Evolutionary conservation across 2,888 invertebrate genomes (phyloP).

Genomic region (Trisateles emortualis): DNA sequence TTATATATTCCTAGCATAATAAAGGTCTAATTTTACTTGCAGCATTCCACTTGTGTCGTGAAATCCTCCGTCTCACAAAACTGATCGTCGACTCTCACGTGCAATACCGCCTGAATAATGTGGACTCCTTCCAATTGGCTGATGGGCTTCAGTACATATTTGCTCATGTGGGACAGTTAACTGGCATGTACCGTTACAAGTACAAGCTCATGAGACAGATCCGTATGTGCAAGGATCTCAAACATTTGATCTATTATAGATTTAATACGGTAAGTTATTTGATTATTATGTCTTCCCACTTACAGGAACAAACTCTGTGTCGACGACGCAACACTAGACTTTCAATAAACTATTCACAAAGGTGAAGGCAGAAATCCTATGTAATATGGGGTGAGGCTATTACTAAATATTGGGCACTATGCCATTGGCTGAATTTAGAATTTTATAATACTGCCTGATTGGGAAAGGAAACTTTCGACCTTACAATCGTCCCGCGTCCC

Average conservation of each 20-base stretch:
- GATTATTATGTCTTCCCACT: too few species aligned
- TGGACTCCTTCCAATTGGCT: conserved; percentile 99
- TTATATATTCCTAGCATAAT: too few species aligned
- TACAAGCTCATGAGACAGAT: conserved; percentile 99
- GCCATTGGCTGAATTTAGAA: too few species aligned
- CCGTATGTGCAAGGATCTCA: conserved; percentile 99
- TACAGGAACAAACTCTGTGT: too few species aligned
- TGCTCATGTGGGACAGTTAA: conserved; percentile 99
- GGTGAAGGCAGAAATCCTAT: too few species aligned
- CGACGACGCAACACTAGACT: too few species aligned
- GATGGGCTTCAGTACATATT: conserved; percentile 99
- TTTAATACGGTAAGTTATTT: conserved; percentile 95
- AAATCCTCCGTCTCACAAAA: conserved; percentile 99
- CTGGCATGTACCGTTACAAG: conserved; percentile 99
- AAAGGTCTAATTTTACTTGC: conserved; percentile 25
- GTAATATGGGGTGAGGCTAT: too few species aligned
- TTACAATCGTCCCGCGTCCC: too few species aligned
- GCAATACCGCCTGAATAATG: conserved; percentile 99
- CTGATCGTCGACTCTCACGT: conserved; percentile 99
- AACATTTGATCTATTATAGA: conserved; percentile 99
- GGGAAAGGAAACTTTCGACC: too few species aligned
- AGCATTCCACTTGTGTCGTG: conserved; percentile 99
- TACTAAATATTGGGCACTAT: too few species aligned
- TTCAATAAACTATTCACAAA: too few species aligned
- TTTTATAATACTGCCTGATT: too few species aligned